Base-by-base conservation (phyloP, 2,888 invertebrate species). In the Hydrotaea cyrtoneurina region DNA sequence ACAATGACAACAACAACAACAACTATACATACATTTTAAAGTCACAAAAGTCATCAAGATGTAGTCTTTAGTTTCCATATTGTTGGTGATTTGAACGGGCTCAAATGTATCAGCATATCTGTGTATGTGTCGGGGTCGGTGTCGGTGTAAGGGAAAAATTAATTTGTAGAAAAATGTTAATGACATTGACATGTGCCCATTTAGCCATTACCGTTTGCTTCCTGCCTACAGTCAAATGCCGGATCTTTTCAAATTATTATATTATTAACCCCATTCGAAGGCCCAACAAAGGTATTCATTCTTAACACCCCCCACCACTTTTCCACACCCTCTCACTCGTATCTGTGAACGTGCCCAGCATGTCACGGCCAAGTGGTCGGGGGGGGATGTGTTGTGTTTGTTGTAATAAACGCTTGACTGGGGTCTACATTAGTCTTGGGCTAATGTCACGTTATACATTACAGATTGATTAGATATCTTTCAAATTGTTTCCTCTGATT, bases 141-240 rank as follows among this genome's bases (percentile, higher is more conserved):
- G 39, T 39, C 39, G 3, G 19, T 39, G 1, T 50, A n/a, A 15
- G 39, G 5, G 2, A n/a, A 17, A 85, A 87, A 86, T 87, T 87
- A 84, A 86, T 87, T 87, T 85, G 86, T 86, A 80, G 80, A 84
- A 82, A 43, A 86, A 84, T 85, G 85, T 87, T 75, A 87, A 87
- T 86, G 86, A 81, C 76, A 85, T 77, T 81, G 82, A 78, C 59
- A 62, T 39, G 21, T 36, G 62, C 46, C 46, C 62, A 62, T 62
- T 75, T 46, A 75, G 31, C 59, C 46, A 26, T 78, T 59, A 46
- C 78, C 66, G 66, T 64, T 64, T 31, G 36, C 19, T 66, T n/a
- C 4, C 36, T 11, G 43, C 39, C 19, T 39, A n/a, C 1, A 66
- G 43, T 21, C 19, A 66, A 66, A 13, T 5, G 21, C 2, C 39